Conservation (phyloP, 1,140 invertebrate species). For the Trichonephila inaurata region DNA sequence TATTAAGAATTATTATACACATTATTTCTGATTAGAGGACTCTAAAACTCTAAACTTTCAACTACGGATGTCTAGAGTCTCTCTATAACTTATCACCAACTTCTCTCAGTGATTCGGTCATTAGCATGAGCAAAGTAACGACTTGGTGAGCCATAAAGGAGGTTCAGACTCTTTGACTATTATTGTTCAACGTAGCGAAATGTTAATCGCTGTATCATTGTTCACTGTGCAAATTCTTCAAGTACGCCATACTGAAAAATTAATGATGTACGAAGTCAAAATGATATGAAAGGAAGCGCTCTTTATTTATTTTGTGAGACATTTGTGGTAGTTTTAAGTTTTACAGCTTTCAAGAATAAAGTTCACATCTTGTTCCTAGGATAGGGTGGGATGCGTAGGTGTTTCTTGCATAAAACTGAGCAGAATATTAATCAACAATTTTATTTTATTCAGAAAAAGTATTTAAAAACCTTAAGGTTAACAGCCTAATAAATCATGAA, state of each 20-base stretch:
- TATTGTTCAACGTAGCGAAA: constrained; percentile 25
- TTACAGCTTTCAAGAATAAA: constrained; percentile 1
- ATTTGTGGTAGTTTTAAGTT: not conserved
- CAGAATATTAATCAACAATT: not conserved
- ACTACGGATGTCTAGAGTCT: not conserved
- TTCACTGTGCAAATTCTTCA: not conserved
- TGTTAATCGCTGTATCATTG: constrained; percentile 36
- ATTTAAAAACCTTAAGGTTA: not conserved
- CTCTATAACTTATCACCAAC: not conserved
- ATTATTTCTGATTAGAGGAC: not conserved
- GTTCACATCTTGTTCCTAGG: not conserved
- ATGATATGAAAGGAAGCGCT: not conserved
- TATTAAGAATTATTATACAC: not conserved
- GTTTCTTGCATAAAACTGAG: not conserved
- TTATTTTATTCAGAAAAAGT: not conserved
- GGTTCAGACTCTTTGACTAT: not conserved
- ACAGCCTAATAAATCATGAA: not conserved
- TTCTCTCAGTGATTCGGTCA: not conserved
- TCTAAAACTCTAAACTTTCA: not conserved
- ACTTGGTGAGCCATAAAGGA: not conserved
- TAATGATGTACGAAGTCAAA: constrained; percentile 27
- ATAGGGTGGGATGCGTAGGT: not conserved
- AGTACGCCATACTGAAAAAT: constrained; percentile 13
- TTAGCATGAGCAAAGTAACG: not conserved
- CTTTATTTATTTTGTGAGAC: not conserved